Evolutionary conservation across 2,797 vertebrate genomes (phyloP).

Genomic region (Notolabrus celidotus): DNA sequence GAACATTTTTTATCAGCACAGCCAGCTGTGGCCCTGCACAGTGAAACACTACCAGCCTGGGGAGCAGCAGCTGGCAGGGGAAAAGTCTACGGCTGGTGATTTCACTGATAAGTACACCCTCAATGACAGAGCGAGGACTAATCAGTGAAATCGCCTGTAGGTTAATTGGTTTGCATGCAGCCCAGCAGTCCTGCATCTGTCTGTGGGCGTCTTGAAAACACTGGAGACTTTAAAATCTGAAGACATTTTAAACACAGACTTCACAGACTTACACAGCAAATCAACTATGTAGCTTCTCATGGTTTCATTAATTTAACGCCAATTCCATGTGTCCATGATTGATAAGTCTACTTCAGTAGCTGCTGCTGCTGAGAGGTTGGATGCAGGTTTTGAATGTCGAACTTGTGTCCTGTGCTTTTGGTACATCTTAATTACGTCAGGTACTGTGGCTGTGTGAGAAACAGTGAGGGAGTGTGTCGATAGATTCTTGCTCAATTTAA

Average conservation of each 20-base stretch:
- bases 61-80: conserved; percentile 18
- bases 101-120: conserved; percentile 21
- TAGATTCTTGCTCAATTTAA: conserved; percentile 34
- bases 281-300: background rate
- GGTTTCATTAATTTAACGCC: too few species aligned
- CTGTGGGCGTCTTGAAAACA: background rate
- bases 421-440: conserved; percentile 21
- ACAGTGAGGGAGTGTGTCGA: background rate
- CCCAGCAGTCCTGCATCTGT: background rate
- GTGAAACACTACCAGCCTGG: conserved; percentile 3
- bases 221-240: background rate
- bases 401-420: conserved; percentile 2
- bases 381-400: conserved; percentile 20
- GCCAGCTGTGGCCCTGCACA: conserved; percentile 20
- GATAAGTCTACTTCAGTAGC: conserved; percentile 8
- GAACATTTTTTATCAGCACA: background rate
- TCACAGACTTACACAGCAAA: background rate
- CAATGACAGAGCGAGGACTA: conserved; percentile 28
- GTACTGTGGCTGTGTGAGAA: background rate
- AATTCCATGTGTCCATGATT: conserved; percentile 23
- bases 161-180: conserved; percentile 11
- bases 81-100: conserved; percentile 15
- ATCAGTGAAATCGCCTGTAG: conserved; percentile 33
- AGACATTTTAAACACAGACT: background rate
- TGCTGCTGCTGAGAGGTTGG: conserved; percentile 2